Conservation (phyloP, 1,140 invertebrate species). For the Plectus sambesii region DNA sequence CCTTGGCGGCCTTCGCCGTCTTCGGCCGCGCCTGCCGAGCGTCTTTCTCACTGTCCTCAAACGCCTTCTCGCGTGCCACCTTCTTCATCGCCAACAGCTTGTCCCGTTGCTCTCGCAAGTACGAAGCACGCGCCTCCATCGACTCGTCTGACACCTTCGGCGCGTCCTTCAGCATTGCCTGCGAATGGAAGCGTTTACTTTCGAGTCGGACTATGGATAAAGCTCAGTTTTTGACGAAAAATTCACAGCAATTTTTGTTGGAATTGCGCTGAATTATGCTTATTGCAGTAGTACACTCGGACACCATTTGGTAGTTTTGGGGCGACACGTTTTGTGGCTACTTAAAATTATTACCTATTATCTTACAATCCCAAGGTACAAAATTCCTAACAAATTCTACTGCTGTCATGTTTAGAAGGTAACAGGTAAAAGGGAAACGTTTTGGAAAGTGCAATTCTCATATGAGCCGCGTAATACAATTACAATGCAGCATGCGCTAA, state of each 20-base stretch:
- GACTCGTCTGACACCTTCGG: slow-evolving; percentile 57
- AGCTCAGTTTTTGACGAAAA: too few species aligned
- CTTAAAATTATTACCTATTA: too few species aligned
- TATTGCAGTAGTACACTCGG: too few species aligned
- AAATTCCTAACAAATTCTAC: too few species aligned
- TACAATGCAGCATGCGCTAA: too few species aligned
- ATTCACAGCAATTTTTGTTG: slow-evolving; percentile 11
- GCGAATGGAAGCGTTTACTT: slow-evolving; percentile 43
- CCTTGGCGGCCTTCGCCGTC: slow-evolving; percentile 24
- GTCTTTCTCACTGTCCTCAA: slow-evolving; percentile 5
- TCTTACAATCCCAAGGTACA: too few species aligned
- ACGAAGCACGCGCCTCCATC: slow-evolving; percentile 65
- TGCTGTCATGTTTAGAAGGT: too few species aligned
- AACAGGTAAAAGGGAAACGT: too few species aligned
- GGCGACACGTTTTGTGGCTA: too few species aligned
- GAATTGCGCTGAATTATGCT: background rate
- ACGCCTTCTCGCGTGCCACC: slow-evolving; percentile 61
- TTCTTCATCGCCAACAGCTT: slow-evolving; percentile 76
- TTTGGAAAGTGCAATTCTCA: too few species aligned
- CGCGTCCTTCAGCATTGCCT: slow-evolving; percentile 67
- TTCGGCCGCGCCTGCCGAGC: slow-evolving; percentile 16
- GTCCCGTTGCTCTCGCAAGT: slow-evolving; percentile 71
- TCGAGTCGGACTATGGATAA: background rate
- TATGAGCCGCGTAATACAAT: too few species aligned
- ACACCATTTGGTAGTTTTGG: too few species aligned